These are phyloP conservation scores for Cephalopterus ornatus DNA, from an alignment of 2,113 vertebrate genomes.

Conservation along the genomic window DNA sequence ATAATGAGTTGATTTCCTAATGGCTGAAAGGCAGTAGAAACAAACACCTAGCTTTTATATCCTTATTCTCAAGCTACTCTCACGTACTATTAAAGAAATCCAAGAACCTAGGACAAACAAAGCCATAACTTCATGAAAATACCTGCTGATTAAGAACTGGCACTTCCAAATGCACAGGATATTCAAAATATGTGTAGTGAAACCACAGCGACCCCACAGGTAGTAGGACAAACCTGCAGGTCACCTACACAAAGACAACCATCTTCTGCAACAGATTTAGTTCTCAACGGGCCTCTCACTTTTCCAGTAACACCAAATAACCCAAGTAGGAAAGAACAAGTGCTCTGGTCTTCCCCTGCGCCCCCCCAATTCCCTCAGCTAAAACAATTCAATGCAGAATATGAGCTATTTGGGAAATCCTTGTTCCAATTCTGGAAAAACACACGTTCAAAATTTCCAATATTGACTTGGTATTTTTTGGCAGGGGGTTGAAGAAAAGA, in stretches of 20 bases:
- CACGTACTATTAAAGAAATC: neutral
- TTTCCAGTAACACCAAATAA: neutral
- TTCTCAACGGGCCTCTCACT: neutral
- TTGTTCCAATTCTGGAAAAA: neutral
- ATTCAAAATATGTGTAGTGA: neutral
- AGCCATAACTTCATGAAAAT: neutral
- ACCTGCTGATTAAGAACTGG: neutral
- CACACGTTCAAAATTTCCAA: neutral
- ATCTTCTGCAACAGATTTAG: neutral
- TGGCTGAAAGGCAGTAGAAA: neutral
- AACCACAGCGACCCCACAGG: neutral
- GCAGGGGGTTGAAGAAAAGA: neutral
- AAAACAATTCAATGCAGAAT: neutral
- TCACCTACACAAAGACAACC: neutral
- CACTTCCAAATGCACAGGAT: neutral
- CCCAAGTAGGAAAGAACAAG: neutral
- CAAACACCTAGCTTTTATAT: neutral
- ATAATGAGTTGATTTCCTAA: neutral
- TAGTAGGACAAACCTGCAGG: neutral
- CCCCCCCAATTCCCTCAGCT: fast-evolving
- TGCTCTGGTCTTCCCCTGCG: fast-evolving
- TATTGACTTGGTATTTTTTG: neutral
- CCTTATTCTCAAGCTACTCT: neutral
- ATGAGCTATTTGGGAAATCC: neutral
- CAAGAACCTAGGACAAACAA: neutral